Evolutionary conservation across 2,113 vertebrate genomes (phyloP), one percentile per base, ranked within the genome.

Genomic region (Rhinolophus ferrumequinum): DNA sequence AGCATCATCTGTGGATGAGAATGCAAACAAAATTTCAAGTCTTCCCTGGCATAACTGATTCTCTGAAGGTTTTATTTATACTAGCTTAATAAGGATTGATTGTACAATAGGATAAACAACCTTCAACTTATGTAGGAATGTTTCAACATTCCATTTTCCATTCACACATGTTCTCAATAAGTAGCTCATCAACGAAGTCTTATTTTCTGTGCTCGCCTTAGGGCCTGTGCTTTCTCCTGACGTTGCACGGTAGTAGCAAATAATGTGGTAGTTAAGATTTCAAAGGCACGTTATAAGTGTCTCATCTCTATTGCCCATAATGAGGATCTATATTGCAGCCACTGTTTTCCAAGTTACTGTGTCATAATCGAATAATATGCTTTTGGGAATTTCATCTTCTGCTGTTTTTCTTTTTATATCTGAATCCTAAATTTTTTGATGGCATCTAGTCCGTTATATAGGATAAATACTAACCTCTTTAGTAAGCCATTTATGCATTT

Each of bases 1-100:
- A 97, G 35, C 30, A 70, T 82, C 26, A 79, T 92, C 92, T 92
- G 76, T n/a, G 12, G 88, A 93, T 66, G 93, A 64, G 97, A 98
- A 97, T 90, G 41, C 97, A 97, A 98, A 96, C 35, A 97, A 90
- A 85, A 73, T 98, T 97, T 98, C 80, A 97, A 94, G 94, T 95
- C 69, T 30, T 93, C 3, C 72, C 60, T 76, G 56, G 24, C 19
- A 88, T 94, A 66, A 90, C 41, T 88, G 85, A 89, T 90, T 95
- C 94, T 93, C 82, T 91, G 0, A 95, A 66, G 52, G 73, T 77
- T 97, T 97, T 97, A 95, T 69, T 97, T 79, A 75, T 96, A 94
- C 28, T 69, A 95, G 77, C 95, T 89, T 91, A 66, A 94, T 84
- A 87, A 38, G 92, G 84, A 97, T 30, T n/a, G 87, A 96, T 92